These are phyloP conservation scores for Bellardia pandia DNA, from an alignment of 2,888 invertebrate genomes.

Conservation along the genomic window DNA sequence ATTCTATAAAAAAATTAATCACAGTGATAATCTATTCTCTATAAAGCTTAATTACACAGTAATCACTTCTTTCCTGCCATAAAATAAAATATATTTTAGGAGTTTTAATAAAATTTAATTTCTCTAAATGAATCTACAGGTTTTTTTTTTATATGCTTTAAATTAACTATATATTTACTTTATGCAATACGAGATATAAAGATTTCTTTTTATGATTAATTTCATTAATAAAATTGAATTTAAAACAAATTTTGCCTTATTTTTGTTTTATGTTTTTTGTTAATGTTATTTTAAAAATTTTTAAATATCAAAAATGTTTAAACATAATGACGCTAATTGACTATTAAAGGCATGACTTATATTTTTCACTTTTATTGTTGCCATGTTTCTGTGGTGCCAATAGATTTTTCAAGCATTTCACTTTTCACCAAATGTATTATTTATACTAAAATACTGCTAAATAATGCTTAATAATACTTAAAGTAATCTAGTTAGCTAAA, in stretches of 20 bases:
- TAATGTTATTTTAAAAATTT: neutral
- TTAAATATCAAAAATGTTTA: neutral
- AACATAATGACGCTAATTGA: constrained; percentile 67
- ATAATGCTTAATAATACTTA: constrained; percentile 7
- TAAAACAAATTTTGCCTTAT: constrained; percentile 8
- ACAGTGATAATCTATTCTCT: too few species aligned
- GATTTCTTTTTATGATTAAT: neutral
- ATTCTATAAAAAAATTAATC: too few species aligned
- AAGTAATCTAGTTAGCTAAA: constrained; percentile 62
- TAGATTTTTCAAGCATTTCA: constrained; percentile 41
- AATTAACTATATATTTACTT: too few species aligned
- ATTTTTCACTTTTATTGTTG: constrained; percentile 35
- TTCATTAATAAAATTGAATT: neutral
- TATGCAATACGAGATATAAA: neutral
- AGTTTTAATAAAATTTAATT: too few species aligned
- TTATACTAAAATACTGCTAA: neutral
- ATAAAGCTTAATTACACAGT: too few species aligned
- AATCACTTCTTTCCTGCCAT: too few species aligned
- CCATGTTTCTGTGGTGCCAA: neutral
- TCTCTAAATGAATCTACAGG: too few species aligned
- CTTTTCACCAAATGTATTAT: constrained; percentile 16
- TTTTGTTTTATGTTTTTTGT: neutral
- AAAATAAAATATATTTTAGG: too few species aligned
- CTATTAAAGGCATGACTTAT: constrained; percentile 64
- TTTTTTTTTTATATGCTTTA: too few species aligned